Conservation (phyloP, 2,797 vertebrate species). For the Falco naumanni region DNA sequence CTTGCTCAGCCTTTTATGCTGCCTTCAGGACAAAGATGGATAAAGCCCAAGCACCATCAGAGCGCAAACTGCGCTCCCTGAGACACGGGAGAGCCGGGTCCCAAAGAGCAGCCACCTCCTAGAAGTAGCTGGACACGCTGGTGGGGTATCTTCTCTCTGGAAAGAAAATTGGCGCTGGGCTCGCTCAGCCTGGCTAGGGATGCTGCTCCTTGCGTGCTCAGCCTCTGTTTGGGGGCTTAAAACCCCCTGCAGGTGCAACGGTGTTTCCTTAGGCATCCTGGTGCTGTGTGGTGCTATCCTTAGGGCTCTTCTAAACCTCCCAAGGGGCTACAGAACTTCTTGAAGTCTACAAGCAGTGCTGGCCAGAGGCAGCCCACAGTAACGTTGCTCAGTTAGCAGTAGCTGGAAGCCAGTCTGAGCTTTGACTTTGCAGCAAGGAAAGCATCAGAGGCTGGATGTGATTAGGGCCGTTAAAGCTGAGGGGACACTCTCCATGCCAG, state of each 20-base stretch:
- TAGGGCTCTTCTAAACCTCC: neutral
- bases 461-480: neutral
- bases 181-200: neutral
- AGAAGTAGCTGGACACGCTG: fast-evolving
- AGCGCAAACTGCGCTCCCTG: neutral
- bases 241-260: neutral
- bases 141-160: neutral
- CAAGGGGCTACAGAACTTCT: neutral
- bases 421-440: neutral
- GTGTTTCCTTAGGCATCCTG: neutral
- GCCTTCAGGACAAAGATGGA: neutral
- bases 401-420: neutral
- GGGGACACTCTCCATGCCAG: neutral
- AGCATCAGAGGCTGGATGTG: neutral
- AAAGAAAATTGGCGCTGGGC: neutral
- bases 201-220: neutral
- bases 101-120: neutral
- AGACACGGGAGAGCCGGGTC: neutral
- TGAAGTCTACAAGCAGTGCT: neutral
- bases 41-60: neutral
- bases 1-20: neutral
- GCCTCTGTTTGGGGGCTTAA: neutral
- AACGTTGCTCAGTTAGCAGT: neutral
- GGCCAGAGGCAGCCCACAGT: neutral
- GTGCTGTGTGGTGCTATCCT: neutral